phyloP scores from a whole-genome alignment of 2,113 vertebrate species.

The Pachyramphus minor region DNA sequence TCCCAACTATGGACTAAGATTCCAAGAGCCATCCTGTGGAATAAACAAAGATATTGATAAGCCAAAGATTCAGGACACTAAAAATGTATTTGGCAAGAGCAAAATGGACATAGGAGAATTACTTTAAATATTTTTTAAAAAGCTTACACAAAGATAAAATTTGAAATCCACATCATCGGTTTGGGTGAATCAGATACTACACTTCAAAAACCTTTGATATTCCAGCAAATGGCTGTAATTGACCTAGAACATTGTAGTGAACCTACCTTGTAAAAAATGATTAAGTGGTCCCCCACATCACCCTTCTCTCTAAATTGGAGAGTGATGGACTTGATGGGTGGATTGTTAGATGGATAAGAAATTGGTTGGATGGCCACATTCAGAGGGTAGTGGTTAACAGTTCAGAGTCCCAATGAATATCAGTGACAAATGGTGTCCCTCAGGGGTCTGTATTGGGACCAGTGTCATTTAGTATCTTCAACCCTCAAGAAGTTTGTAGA shows the following conservation, averaged over 20 bases:
- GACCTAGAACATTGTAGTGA: not conserved
- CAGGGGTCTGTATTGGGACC: not conserved
- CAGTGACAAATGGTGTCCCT: not conserved
- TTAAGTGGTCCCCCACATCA: not conserved
- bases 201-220: not conserved
- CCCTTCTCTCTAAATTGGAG: not conserved
- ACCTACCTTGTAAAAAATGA: not conserved
- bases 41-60: constrained; percentile 12
- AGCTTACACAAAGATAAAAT: not conserved
- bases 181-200: not conserved
- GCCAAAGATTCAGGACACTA: not conserved
- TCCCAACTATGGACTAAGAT: constrained; percentile 74
- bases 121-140: not conserved
- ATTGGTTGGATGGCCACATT: not conserved
- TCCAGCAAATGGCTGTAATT: not conserved
- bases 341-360: not conserved
- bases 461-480: not conserved
- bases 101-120: not conserved
- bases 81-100: not conserved
- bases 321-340: not conserved
- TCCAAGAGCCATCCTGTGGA: constrained; percentile 84
- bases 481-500: not conserved
- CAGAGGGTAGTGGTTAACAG: not conserved
- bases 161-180: not conserved
- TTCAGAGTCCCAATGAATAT: not conserved